Evolutionary conservation across 2,888 invertebrate genomes (phyloP).

Genomic region (Aquatica leii): DNA sequence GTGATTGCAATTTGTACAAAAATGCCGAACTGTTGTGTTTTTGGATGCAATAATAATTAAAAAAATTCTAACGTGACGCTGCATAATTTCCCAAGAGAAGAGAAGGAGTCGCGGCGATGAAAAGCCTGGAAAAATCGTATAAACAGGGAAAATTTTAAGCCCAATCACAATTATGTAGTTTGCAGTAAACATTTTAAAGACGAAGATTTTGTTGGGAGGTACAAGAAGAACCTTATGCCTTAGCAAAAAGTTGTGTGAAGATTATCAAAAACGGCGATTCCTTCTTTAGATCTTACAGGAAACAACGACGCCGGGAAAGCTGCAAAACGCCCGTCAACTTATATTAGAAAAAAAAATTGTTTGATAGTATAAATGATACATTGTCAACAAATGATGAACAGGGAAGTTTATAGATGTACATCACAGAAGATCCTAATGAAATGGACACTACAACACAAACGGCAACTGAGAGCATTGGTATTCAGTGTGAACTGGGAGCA

Average conservation of each 20-base stretch:
- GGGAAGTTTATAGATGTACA: too few relatives aligned
- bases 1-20: too few relatives aligned
- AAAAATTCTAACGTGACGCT: background rate
- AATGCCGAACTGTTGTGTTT: constrained; percentile 7
- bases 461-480: too few relatives aligned
- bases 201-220: background rate
- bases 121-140: constrained; percentile 15
- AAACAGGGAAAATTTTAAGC: constrained; percentile 9
- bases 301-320: background rate
- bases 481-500: too few relatives aligned
- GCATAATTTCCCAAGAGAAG: constrained; percentile 9
- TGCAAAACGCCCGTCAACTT: background rate
- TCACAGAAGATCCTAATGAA: too few relatives aligned
- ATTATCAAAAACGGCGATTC: constrained; percentile 8
- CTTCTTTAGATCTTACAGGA: background rate
- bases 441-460: too few relatives aligned
- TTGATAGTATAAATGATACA: background rate
- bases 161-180: constrained; percentile 3
- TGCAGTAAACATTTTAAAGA: constrained; percentile 11
- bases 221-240: constrained; percentile 4
- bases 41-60: constrained; percentile 3
- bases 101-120: constrained; percentile 6
- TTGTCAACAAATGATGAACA: background rate
- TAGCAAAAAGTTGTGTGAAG: constrained; percentile 2
- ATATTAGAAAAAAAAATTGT: background rate